These are phyloP conservation scores for Ametastegia equiseti DNA, from an alignment of 2,888 invertebrate genomes.

Conservation along the genomic window DNA sequence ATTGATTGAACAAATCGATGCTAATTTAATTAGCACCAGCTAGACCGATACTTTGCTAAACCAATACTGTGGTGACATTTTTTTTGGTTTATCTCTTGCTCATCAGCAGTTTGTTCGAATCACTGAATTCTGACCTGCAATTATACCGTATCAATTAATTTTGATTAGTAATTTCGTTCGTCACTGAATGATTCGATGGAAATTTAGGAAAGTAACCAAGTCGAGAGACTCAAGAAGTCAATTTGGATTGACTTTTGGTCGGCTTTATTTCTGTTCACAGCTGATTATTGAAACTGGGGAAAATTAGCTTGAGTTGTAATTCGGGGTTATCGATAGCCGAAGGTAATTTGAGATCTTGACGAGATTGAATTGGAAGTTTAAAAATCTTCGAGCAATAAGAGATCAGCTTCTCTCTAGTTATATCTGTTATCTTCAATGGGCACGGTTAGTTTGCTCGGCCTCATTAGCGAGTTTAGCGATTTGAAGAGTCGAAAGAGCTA, in stretches of 20 bases:
- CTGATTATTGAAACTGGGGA: too few species aligned
- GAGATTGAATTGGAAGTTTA: background rate
- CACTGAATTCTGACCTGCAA: background rate
- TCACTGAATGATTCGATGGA: too few species aligned
- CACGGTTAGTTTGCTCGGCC: conserved; percentile 20
- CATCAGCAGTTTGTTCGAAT: background rate
- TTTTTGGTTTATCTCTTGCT: background rate
- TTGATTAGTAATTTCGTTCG: too few species aligned
- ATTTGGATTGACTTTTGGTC: too few species aligned
- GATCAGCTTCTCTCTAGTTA: background rate
- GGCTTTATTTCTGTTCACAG: too few species aligned
- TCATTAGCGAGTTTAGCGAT: conserved; percentile 39
- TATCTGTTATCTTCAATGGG: conserved; percentile 11
- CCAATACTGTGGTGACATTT: background rate
- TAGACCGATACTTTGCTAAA: background rate
- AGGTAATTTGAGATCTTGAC: background rate
- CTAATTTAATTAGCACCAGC: conserved; percentile 15
- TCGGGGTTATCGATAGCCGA: background rate
- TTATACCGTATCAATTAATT: too few species aligned
- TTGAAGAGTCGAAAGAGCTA: conserved; percentile 14
- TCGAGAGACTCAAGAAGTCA: too few species aligned
- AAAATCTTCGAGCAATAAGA: background rate
- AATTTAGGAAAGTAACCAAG: too few species aligned
- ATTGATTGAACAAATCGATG: conserved; percentile 1
- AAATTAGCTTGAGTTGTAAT: background rate